These are phyloP conservation scores for Calameuta pallipes DNA, from an alignment of 2,888 invertebrate genomes.

Conservation along the genomic window DNA sequence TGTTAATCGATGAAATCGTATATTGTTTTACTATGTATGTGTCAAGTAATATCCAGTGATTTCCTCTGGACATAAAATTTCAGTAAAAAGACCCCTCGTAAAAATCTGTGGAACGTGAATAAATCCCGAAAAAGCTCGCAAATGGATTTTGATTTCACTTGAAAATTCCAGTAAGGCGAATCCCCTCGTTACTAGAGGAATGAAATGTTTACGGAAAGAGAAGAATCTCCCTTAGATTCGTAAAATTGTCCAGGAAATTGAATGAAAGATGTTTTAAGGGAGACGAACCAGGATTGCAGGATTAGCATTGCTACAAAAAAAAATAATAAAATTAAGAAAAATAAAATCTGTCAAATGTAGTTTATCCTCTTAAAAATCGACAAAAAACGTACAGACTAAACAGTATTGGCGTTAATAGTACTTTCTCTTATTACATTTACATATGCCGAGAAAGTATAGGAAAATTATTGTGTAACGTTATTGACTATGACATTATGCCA, in stretches of 20 bases:
- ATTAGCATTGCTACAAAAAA: neutral
- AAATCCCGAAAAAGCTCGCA: neutral
- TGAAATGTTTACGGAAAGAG: neutral
- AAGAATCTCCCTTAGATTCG: neutral
- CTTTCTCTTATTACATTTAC: neutral
- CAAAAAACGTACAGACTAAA: neutral
- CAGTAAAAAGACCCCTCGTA: neutral
- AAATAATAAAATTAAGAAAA: neutral
- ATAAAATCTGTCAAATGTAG: neutral
- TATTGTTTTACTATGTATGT: neutral
- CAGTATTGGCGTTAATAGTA: neutral
- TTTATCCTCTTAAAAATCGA: neutral
- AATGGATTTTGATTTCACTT: neutral
- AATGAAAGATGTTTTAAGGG: neutral
- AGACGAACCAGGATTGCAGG: neutral
- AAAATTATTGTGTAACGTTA: neutral
- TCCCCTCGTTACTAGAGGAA: neutral
- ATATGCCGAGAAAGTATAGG: neutral
- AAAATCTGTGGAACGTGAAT: neutral
- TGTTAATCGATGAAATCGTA: neutral
- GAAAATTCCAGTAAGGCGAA: neutral
- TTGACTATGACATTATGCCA: neutral
- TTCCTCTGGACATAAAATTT: neutral
- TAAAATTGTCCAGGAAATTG: neutral
- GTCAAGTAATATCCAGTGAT: neutral